phyloP scores from a whole-genome alignment of 2,113 vertebrate genomes.

The Electrona antarctica region DNA sequence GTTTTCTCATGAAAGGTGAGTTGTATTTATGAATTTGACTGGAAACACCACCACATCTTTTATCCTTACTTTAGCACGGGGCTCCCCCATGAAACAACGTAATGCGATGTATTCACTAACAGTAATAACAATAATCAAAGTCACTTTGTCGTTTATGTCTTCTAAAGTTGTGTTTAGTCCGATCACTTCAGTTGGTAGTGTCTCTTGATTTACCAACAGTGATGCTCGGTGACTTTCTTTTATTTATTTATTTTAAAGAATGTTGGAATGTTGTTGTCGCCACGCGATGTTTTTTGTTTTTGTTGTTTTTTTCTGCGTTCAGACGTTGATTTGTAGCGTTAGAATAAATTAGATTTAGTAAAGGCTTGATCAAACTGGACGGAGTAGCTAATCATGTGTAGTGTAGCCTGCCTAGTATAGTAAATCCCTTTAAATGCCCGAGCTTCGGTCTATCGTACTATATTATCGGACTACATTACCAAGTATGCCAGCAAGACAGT shows the following conservation, averaged over 20 bases:
- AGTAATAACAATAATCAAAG: too few species aligned
- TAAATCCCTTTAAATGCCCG: too few species aligned
- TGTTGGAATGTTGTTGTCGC: constrained; percentile 19
- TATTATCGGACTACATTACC: too few species aligned
- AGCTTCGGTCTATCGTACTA: too few species aligned
- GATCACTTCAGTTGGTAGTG: neutral
- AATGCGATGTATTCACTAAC: neutral
- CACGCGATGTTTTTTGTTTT: neutral
- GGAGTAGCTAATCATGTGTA: too few species aligned
- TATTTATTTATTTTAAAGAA: constrained; percentile 15
- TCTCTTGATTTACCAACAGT: neutral
- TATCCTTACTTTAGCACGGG: constrained; percentile 8
- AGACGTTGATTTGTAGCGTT: too few species aligned
- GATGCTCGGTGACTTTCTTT: constrained; percentile 27
- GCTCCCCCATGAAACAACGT: neutral
- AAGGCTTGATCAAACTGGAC: too few species aligned
- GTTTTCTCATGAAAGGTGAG: constrained; percentile 59
- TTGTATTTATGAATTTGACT: constrained; percentile 12
- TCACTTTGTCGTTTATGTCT: neutral
- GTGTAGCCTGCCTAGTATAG: too few species aligned
- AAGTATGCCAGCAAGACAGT: too few species aligned
- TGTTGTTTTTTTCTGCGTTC: too few species aligned
- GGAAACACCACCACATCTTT: neutral
- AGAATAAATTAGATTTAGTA: too few species aligned
- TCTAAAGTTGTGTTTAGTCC: neutral